Percentiles rank a stretch among this genome's conserved stretches.
These are phyloP conservation scores for Gymnobelideus leadbeateri DNA, from an alignment of 2,113 vertebrate species.

Conservation along the genomic window DNA sequence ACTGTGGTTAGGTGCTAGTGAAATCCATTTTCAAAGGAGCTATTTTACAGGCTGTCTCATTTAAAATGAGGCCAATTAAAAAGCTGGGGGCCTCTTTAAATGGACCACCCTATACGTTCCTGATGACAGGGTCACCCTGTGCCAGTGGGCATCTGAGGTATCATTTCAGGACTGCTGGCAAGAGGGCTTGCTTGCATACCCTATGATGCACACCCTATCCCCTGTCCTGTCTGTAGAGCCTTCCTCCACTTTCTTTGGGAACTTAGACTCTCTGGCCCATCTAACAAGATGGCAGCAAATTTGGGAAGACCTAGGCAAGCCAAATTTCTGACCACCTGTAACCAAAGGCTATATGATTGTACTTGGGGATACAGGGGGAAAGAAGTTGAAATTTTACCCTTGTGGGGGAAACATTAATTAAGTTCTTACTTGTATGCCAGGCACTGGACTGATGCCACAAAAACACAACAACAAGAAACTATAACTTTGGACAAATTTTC, in stretches of 20 bases:
- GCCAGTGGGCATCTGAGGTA: not conserved
- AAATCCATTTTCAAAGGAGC: constrained; percentile 68
- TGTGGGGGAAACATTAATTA: not conserved
- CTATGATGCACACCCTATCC: not conserved
- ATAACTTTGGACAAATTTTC: not conserved
- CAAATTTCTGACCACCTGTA: not conserved
- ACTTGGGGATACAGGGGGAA: not conserved
- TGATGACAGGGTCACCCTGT: constrained; percentile 1
- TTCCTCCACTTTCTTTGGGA: constrained; percentile 1
- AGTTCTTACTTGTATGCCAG: not conserved
- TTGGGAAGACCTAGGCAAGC: not conserved
- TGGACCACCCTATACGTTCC: constrained; percentile 50
- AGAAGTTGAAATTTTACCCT: not conserved
- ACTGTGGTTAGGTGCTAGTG: constrained; percentile 55
- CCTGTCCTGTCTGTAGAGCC: not conserved
- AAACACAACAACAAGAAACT: not conserved
- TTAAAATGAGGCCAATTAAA: constrained; percentile 69
- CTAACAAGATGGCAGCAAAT: not conserved
- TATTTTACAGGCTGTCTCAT: constrained; percentile 67
- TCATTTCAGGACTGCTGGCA: not conserved
- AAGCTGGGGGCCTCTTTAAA: constrained; percentile 52
- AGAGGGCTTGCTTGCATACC: not conserved
- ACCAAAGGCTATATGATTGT: not conserved
- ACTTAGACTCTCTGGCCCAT: not conserved
- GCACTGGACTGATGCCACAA: not conserved